A percentile compares a stretch with the other conserved stretches of the same genome.
These are phyloP conservation scores for Acanthacorydalis orientalis DNA, from an alignment of 2,888 invertebrate genomes.

Conservation along the genomic window DNA sequence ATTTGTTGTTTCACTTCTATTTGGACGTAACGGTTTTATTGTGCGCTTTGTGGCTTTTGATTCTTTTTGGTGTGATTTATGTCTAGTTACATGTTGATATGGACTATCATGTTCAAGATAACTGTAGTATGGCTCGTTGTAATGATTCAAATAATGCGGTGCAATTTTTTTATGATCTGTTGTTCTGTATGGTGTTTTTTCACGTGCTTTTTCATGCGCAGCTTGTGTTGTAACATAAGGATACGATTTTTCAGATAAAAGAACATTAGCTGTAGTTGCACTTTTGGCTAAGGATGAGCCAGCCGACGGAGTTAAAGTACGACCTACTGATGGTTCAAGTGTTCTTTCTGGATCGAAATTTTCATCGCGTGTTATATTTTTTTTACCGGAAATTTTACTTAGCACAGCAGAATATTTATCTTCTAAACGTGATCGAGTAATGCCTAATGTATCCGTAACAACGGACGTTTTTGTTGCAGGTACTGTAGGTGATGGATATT, in stretches of 20 bases:
- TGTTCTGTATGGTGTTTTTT: slow-evolving; percentile 44
- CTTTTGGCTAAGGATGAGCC: slow-evolving; percentile 43
- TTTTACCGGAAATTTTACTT: slow-evolving; percentile 46
- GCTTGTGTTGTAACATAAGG: slow-evolving; percentile 30
- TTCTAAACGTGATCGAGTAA: slow-evolving; percentile 52
- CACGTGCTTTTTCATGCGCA: slow-evolving; percentile 30
- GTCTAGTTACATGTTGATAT: neutral
- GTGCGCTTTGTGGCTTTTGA: neutral
- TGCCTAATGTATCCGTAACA: slow-evolving; percentile 26
- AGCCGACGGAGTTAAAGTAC: slow-evolving; percentile 23
- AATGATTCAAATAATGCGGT: slow-evolving; percentile 7
- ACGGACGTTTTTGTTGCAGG: slow-evolving; percentile 14
- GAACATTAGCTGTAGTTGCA: slow-evolving; percentile 44
- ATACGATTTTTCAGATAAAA: slow-evolving; percentile 51
- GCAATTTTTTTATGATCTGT: slow-evolving; percentile 22
- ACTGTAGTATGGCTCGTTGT: slow-evolving; percentile 22
- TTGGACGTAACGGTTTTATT: neutral
- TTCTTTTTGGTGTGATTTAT: neutral
- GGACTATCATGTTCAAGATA: slow-evolving; percentile 21
- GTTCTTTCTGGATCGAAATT: slow-evolving; percentile 48
- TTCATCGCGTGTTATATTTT: slow-evolving; percentile 31
- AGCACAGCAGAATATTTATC: slow-evolving; percentile 64
- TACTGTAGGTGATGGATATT: no score
- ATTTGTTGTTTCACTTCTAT: slow-evolving; percentile 31
- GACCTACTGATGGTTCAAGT: slow-evolving; percentile 36